A percentile compares a stretch with the other conserved stretches of the same genome.
phyloP scores from a whole-genome alignment of 2,113 vertebrate genomes.

The Otocyon megalotis region DNA sequence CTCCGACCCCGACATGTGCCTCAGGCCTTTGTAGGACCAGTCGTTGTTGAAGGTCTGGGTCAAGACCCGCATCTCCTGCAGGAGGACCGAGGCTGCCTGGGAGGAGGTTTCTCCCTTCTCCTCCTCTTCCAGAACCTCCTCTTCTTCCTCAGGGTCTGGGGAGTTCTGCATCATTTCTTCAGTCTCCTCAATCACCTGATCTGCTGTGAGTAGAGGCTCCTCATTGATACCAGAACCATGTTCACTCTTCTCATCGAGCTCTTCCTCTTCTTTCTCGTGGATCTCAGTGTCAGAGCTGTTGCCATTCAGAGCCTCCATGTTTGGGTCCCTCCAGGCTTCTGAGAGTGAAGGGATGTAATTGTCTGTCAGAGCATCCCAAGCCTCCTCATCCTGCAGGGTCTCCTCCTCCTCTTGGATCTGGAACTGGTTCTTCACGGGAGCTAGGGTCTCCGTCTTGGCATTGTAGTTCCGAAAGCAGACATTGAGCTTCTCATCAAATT shows the following conservation, averaged over 20 bases:
- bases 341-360: constrained; percentile 92
- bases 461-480: constrained; percentile 98
- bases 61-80: constrained; percentile 93
- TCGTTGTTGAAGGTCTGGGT: constrained; percentile 94
- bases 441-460: constrained; percentile 94
- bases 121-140: constrained; percentile 91
- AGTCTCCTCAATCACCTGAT: constrained; percentile 97
- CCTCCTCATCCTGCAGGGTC: constrained; percentile 94
- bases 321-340: constrained; percentile 91
- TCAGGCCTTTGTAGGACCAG: constrained; percentile 93
- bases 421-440: constrained; percentile 93
- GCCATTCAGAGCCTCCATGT: constrained; percentile 92
- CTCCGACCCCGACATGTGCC: constrained; percentile 90
- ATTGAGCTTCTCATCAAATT: constrained; percentile 97
- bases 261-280: constrained; percentile 95
- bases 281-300: constrained; percentile 94
- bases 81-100: constrained; percentile 90
- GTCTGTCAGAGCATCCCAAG: constrained; percentile 97
- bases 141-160: constrained; percentile 93
- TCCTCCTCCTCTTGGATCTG: constrained; percentile 94
- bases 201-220: constrained; percentile 94
- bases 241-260: constrained; percentile 96
- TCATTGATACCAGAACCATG: constrained; percentile 92
- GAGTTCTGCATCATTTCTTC: constrained; percentile 98
- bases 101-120: constrained; percentile 89